These are phyloP conservation scores for Nasua narica DNA, from an alignment of 2,797 vertebrate genomes.

Conservation along the genomic window DNA sequence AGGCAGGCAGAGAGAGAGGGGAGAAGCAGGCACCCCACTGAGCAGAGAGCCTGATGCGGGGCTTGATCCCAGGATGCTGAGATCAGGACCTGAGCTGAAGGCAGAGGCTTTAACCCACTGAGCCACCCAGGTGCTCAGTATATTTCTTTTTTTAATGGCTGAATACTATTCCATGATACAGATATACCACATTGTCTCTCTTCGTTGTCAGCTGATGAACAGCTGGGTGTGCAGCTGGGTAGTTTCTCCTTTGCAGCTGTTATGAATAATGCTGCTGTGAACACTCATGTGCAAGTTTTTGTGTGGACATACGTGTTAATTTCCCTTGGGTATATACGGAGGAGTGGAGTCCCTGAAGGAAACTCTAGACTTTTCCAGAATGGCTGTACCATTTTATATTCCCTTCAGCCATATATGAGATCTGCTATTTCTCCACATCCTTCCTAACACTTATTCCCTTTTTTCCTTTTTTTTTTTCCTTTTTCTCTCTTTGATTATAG, in stretches of 20 bases:
- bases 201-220: not conserved
- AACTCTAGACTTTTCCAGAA: not conserved
- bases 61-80: too few relatives aligned
- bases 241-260: not conserved
- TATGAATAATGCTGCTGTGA: not conserved
- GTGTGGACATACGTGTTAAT: not conserved
- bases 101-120: too few relatives aligned
- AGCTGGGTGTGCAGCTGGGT: not conserved
- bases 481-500: not conserved
- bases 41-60: too few relatives aligned
- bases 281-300: not conserved
- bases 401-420: not conserved
- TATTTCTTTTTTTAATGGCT: not conserved
- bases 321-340: not conserved
- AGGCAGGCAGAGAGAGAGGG: too few relatives aligned
- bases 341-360: not conserved
- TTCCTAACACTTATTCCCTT: not conserved
- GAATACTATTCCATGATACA: not conserved
- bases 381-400: not conserved
- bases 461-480: not conserved
- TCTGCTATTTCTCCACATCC: not conserved
- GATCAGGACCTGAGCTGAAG: too few relatives aligned
- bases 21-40: too few relatives aligned
- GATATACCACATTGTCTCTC: not conserved
- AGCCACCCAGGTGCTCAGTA: too few relatives aligned